phyloP scores from a whole-genome alignment of 2,888 invertebrate species.

The Phalera bucephala region DNA sequence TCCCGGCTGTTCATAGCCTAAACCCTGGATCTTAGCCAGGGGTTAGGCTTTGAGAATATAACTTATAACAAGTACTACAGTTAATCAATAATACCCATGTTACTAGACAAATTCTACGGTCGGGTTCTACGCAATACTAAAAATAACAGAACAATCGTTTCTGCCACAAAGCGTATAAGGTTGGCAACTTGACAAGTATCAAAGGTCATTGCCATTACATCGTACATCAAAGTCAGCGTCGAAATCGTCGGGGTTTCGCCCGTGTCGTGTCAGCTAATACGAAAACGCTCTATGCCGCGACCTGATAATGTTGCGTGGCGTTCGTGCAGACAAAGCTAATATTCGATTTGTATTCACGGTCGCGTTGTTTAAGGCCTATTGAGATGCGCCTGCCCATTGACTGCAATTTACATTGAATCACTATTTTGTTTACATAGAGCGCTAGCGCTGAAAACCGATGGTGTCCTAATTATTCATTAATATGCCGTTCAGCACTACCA shows the following conservation, averaged over 20 bases:
- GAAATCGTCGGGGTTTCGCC: constrained; percentile 1
- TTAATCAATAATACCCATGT: too few species aligned
- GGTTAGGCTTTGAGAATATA: too few species aligned
- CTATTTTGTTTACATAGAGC: constrained; percentile 60
- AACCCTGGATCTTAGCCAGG: too few species aligned
- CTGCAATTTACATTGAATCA: constrained; percentile 68
- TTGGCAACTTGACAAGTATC: constrained; percentile 1
- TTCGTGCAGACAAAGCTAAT: constrained; percentile 61
- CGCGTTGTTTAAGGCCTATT: constrained; percentile 77
- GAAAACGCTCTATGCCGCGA: constrained; percentile 37
- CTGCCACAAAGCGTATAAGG: too few species aligned
- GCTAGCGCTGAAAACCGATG: constrained; percentile 41
- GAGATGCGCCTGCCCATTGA: constrained; percentile 71
- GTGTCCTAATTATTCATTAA: constrained; percentile 56
- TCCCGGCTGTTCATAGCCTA: too few species aligned
- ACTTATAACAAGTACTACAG: too few species aligned
- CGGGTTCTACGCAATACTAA: too few species aligned
- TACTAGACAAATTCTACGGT: too few species aligned
- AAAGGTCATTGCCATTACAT: constrained; percentile 1
- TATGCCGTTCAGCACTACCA: too few species aligned
- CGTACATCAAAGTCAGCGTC: background rate
- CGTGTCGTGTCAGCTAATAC: constrained; percentile 6
- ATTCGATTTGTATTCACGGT: constrained; percentile 79
- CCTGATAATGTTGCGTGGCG: constrained; percentile 59
- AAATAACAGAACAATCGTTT: too few species aligned